Conservation (phyloP, 1,140 invertebrate species). For the Aphelinus certus region DNA sequence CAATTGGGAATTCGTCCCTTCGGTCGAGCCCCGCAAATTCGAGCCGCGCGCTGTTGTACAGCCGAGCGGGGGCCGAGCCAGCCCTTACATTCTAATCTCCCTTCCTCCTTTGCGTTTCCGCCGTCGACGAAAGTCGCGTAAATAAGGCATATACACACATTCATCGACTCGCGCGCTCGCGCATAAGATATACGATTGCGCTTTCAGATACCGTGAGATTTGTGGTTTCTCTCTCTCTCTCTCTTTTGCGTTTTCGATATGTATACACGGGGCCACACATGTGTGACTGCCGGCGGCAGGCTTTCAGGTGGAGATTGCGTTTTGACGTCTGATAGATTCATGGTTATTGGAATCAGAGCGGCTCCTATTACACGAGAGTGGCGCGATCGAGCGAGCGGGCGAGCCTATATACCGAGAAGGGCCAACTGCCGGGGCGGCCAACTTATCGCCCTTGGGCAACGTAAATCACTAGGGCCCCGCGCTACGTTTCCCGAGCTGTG, state of each 20-base stretch:
- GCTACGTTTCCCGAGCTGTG: slow-evolving; percentile 42
- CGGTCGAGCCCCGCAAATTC: too few species aligned
- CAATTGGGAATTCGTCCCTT: slow-evolving; percentile 14
- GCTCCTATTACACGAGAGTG: slow-evolving; percentile 41
- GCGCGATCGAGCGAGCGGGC: slow-evolving; percentile 13
- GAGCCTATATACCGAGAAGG: slow-evolving; percentile 30
- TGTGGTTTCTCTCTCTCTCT: slow-evolving; percentile 47
- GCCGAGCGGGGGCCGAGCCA: too few species aligned
- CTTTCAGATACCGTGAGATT: slow-evolving; percentile 55
- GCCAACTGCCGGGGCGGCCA: slow-evolving; percentile 35
- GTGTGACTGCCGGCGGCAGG: slow-evolving; percentile 34
- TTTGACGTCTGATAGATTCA: slow-evolving; percentile 67
- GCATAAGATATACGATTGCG: slow-evolving; percentile 52
- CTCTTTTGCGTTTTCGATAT: neutral
- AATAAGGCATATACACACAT: slow-evolving; percentile 8
- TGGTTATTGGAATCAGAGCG: slow-evolving; percentile 66
- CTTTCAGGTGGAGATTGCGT: slow-evolving; percentile 63
- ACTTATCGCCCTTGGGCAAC: slow-evolving; percentile 57
- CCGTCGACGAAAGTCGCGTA: neutral
- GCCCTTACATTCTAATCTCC: neutral
- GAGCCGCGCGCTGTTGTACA: too few species aligned
- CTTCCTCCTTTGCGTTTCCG: neutral
- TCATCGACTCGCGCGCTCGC: neutral
- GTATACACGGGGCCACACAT: neutral
- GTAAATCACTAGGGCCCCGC: slow-evolving; percentile 56